Base-by-base conservation (phyloP, 2,888 invertebrate species). In the Cheilosia pagana region DNA sequence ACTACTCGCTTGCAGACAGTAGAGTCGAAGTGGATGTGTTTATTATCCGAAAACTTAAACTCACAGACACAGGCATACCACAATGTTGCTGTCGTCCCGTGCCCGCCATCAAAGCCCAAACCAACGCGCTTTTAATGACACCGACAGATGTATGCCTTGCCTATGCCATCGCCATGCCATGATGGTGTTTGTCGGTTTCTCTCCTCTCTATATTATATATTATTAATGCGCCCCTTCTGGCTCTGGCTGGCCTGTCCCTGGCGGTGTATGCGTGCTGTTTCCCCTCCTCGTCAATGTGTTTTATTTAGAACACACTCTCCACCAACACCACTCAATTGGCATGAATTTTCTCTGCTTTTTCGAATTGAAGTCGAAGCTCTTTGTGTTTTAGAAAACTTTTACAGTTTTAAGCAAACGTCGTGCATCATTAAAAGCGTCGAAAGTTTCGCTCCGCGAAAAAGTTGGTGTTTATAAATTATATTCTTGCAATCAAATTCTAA, bases 401-500 rank as follows among this genome's bases (percentile, higher is more conserved):
- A 86, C 88, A 88, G 88, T 88, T 87, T 79, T 43, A 86, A 86
- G 87, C 87, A 83, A 87, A 87, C 88, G 89, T 87, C 89, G 88
- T 88, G 89, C 88, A 88, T 88, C 88, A 88, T 88, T 88, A 87
- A 88, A 89, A 88, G 88, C 88, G 88, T 89, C 87, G 82, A 86
- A 87, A 88, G 87, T 87, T 87, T 81, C 75, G 86, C 87, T 87
- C 87, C 87, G 87, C 86, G 83, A 86, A 87, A 65, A 86, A 86
- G 82, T 87, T 86, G 74, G 70, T 86, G 72, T 87, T 79, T 86
- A 81, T 86, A 83, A 77, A 86, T 67, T 71, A 60, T 76, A 67
- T 76, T 86, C 79, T 79, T 82, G 63, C 76, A 83, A 81, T 74
- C 53, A 72, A 82, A 78, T 77, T 70, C 70, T 53, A 63, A 39